Conservation (phyloP, 2,888 invertebrate species). For the Meiosimyza platycephala region DNA sequence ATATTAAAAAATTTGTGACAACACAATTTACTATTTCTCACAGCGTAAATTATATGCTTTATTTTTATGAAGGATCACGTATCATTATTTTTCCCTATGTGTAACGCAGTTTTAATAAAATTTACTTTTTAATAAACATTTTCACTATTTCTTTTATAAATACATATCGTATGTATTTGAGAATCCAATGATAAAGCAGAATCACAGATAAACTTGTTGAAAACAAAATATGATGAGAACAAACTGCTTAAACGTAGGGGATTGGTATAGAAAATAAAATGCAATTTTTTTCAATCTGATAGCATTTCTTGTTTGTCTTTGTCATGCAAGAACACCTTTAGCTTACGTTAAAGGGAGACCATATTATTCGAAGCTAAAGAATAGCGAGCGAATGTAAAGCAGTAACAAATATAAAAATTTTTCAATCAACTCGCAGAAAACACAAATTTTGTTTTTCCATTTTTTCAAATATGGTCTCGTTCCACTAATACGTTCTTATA, state of each 20-base stretch:
- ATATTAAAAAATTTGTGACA: neutral
- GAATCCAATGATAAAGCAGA: constrained; percentile 34
- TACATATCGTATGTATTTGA: constrained; percentile 41
- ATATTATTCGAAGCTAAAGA: neutral
- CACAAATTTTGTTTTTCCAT: constrained; percentile 28
- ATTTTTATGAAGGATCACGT: neutral
- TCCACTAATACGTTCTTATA: too few species aligned
- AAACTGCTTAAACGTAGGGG: constrained; percentile 19
- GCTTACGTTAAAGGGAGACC: neutral
- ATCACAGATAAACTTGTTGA: constrained; percentile 37
- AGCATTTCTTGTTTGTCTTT: constrained; percentile 1
- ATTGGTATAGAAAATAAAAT: constrained; percentile 31
- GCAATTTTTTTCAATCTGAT: constrained; percentile 39
- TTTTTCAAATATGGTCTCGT: neutral
- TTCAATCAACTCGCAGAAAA: constrained; percentile 12
- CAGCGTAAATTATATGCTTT: neutral
- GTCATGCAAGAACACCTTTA: neutral
- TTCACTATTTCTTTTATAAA: neutral
- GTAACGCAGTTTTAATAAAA: neutral
- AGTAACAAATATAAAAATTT: constrained; percentile 30
- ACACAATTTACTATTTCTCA: neutral
- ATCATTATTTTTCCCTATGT: neutral
- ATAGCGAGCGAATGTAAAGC: constrained; percentile 25
- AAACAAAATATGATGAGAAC: constrained; percentile 15
- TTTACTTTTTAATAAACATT: neutral